Evolutionary conservation across 1,140 invertebrate species (phyloP), one percentile per base, ranked within the genome.

Genomic region (Potamilus streckersoni): DNA sequence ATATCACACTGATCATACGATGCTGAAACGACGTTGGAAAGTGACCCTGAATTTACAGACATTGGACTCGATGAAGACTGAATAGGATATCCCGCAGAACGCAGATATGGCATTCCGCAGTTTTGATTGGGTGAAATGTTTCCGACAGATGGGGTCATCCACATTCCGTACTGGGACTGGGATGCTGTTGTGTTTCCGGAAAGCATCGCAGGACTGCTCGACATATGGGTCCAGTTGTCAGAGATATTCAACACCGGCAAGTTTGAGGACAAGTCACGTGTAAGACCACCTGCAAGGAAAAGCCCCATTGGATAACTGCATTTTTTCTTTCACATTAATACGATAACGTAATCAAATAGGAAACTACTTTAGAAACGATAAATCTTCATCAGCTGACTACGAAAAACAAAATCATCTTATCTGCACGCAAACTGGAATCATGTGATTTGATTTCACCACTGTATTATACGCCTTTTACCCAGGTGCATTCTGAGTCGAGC

Each of bases 51-150:
- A 69, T 78, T 60, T 20, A 77, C 55, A 56, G 64, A 73, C 56
- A 68, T 82, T 55, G 79, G 69, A 63, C 69, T 80, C 19, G 82
- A 82, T 15, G 73, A 69, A 60, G 81, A 79, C 19, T 78, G 78
- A 63, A 83, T 79, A 59, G 78, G 75, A 72, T 83, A 82, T 55
- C 80, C 79, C 2, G 81, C 70, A 49, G 80, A 78, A n/a, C 83
- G 82, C 49, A 85, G 79, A 74, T 84, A 83, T 20, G 86, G 86
- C 83, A 87, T 85, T 65, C 84, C 81, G 80, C 86, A 87, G 79
- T 81, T 87, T 78, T 87, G 86, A 82, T 85, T 87, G 59, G 85
- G 79, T 58, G 85, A 82, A 38, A 87, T 79, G 68, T 87, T 87
- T 74, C 85, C 78, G 31, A 85, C 76, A n/a, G 76, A 77, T 16